These are phyloP conservation scores for Palythoa caribaeorum DNA, from an alignment of 92 coral and sea anemone genomes.

Conservation along the genomic window DNA sequence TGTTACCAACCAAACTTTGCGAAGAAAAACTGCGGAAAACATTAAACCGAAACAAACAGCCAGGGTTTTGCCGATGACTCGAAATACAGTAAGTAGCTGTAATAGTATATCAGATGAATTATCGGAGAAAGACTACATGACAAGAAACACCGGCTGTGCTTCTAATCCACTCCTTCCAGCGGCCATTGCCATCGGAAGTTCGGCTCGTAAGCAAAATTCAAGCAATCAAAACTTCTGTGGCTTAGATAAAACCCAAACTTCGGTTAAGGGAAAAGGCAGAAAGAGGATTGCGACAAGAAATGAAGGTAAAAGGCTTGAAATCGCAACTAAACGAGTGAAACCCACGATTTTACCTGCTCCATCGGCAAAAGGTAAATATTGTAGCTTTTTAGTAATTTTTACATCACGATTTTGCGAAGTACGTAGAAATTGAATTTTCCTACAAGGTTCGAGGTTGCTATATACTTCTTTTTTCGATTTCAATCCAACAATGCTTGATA, in stretches of 20 bases:
- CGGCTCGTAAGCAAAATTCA: background rate
- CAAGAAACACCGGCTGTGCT: background rate
- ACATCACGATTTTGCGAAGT: too few species aligned
- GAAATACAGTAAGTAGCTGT: slow-evolving; percentile 44
- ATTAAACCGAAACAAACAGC: slow-evolving; percentile 79
- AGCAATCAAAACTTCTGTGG: background rate
- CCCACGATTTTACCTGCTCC: slow-evolving; percentile 32
- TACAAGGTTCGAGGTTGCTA: too few species aligned
- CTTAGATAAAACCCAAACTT: background rate
- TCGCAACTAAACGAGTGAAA: slow-evolving; percentile 5
- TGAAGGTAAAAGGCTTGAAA: slow-evolving; percentile 4
- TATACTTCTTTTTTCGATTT: too few species aligned
- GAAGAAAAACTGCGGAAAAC: slow-evolving; percentile 42
- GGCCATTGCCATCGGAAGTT: background rate
- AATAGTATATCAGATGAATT: slow-evolving; percentile 13
- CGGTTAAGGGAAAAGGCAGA: background rate
- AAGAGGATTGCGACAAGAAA: slow-evolving; percentile 10
- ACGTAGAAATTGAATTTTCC: too few species aligned
- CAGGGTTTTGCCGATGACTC: slow-evolving; percentile 83
- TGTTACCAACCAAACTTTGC: background rate
- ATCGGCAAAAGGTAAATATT: slow-evolving; percentile 18
- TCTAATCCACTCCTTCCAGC: slow-evolving; percentile 1
- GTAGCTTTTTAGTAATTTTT: too few species aligned
- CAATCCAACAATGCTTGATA: too few species aligned
- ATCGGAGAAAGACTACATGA: slow-evolving; percentile 4